Evolutionary conservation across 2,113 vertebrate genomes (phyloP), one percentile per base, ranked within the genome.

Genomic region (Grantiella picta): DNA sequence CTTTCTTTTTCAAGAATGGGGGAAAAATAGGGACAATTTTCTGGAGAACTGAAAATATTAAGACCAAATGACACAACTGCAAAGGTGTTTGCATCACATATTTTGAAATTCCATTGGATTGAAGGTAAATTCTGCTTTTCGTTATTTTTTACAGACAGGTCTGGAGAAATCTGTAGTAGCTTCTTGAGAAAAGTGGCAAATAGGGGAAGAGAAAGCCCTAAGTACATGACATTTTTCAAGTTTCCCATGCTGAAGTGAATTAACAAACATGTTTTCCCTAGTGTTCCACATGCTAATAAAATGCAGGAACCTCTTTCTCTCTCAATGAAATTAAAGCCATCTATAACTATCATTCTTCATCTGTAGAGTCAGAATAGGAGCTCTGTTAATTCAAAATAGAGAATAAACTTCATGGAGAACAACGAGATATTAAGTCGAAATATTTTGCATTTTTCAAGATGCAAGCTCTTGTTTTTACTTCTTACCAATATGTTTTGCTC

Each of bases 1-100:
- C 57, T 79, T 86, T 93, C 27, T 96, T 68, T 96, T 96, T 94
- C 33, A 78, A 90, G 31, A 82, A 79, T 11, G 35, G 35, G 25
- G 12, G 11, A 66, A 83, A 95, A 71, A 78, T 7, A 64, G 10
- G 66, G 45, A 65, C 78, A 94, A n/a, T n/a, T 20, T 90, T 91
- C 40, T 85, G 17, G 28, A 94, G 44, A 93, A 45, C 11, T 82
- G 28, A 21, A 96, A 96, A 85, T 69, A 53, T 36, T 77, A 66
- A 91, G 47, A 35, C 7, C 20, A 94, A 96, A 63, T 83, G 8
- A 61, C 33, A 57, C 44, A 88, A 89, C 76, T 92, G 31, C 11
- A 28, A 69, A 61, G 10, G 5, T 47, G 3, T 35, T 79, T 76
- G 9, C 2, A 20, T 88, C 65, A 31, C 4, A 13, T 59, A 64